These are phyloP conservation scores for Pelodytes ibericus DNA, from an alignment of 2,797 vertebrate species.

Conservation along the genomic window DNA sequence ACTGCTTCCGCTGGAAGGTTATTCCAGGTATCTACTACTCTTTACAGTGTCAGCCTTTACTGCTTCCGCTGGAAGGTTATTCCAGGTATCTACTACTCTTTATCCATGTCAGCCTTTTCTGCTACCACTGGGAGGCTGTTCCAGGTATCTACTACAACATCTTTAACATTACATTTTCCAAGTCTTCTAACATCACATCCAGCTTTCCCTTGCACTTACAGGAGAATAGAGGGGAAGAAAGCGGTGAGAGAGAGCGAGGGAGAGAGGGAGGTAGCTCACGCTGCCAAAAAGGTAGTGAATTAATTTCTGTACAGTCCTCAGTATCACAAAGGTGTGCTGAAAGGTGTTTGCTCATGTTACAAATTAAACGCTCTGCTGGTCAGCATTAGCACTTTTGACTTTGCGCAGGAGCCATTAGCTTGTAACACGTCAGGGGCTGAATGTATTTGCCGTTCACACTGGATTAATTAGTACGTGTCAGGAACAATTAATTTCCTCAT, in stretches of 20 bases:
- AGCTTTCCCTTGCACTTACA: too few species aligned
- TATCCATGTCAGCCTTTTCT: too few species aligned
- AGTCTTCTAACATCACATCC: too few species aligned
- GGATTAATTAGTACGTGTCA: conserved; percentile 99
- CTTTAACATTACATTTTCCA: too few species aligned
- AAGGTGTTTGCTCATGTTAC: conserved; percentile 99
- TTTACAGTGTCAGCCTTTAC: too few species aligned
- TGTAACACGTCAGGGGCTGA: conserved; percentile 89
- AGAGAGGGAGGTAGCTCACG: neutral
- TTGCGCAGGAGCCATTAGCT: conserved; percentile 84
- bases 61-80: too few species aligned
- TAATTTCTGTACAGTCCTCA: conserved; percentile 98
- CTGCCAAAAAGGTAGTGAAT: conserved; percentile 97
- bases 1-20: too few species aligned
- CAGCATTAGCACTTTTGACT: conserved; percentile 98
- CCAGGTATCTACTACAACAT: too few species aligned
- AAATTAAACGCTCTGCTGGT: conserved; percentile 99
- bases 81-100: too few species aligned
- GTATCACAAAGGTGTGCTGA: conserved; percentile 99
- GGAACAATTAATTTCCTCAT: conserved; percentile 99
- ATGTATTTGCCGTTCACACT: conserved; percentile 97
- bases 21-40: too few species aligned
- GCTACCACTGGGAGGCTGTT: too few species aligned
- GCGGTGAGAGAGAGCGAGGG: neutral
- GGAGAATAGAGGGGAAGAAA: too few species aligned